These are phyloP conservation scores for Mayetiola destructor DNA, from an alignment of 2,888 invertebrate genomes.

Conservation along the genomic window DNA sequence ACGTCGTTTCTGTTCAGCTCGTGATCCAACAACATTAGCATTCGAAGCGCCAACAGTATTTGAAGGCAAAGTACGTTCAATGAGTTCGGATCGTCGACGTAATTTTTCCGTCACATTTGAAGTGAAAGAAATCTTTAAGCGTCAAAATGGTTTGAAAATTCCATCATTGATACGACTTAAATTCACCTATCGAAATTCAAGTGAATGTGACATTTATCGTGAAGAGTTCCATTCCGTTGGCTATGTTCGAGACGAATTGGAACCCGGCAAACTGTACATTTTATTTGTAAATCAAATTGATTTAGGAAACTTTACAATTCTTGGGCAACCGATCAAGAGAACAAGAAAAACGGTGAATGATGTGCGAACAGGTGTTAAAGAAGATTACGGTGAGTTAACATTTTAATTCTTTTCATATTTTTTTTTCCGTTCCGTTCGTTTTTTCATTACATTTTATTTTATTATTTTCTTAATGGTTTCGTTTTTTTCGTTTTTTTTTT, in stretches of 20 bases:
- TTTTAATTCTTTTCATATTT: not conserved
- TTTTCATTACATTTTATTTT: not conserved
- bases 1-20: slow-evolving; percentile 42
- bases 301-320: slow-evolving; percentile 33
- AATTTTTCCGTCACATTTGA: slow-evolving; percentile 53
- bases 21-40: slow-evolving; percentile 49
- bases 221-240: slow-evolving; percentile 31
- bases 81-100: slow-evolving; percentile 41
- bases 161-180: slow-evolving; percentile 31
- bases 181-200: slow-evolving; percentile 30
- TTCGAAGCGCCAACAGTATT: slow-evolving; percentile 51
- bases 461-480: too few relatives aligned
- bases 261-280: slow-evolving; percentile 31
- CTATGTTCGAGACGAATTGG: slow-evolving; percentile 30
- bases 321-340: slow-evolving; percentile 33
- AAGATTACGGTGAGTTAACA: slow-evolving; percentile 35
- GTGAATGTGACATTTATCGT: slow-evolving; percentile 35
- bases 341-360: slow-evolving; percentile 29
- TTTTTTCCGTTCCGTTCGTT: not conserved
- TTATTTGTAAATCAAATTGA: slow-evolving; percentile 34
- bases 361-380: slow-evolving; percentile 33
- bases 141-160: slow-evolving; percentile 35
- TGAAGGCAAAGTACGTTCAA: slow-evolving; percentile 48
- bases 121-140: slow-evolving; percentile 48
- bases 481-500: too few relatives aligned